These are phyloP conservation scores for Embidobia sp. DNA, from an alignment of 2,888 invertebrate species.

Conservation along the genomic window DNA sequence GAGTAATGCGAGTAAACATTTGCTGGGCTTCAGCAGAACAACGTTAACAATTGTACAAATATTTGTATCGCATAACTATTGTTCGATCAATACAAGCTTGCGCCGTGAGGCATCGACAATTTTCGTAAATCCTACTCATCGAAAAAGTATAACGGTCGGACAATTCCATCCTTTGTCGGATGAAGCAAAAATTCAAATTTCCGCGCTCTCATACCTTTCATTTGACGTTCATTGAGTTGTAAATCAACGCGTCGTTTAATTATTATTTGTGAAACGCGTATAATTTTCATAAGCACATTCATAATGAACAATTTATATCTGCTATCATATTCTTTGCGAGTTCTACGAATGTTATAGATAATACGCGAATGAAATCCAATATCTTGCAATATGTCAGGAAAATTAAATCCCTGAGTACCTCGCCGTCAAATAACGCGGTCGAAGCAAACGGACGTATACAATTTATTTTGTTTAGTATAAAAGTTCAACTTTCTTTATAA, in stretches of 20 bases:
- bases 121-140: too few species aligned
- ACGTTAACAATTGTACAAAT: conserved; percentile 49
- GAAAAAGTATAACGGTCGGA: too few species aligned
- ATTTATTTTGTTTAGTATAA: too few species aligned
- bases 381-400: conserved; percentile 41
- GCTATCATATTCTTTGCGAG: conserved; percentile 36
- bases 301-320: conserved; percentile 34
- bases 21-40: conserved; percentile 10
- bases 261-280: conserved; percentile 23
- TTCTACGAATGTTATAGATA: conserved; percentile 57
- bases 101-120: too few species aligned
- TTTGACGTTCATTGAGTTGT: conserved; percentile 33
- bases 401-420: conserved; percentile 27
- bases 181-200: neutral
- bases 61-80: too few species aligned
- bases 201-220: too few species aligned
- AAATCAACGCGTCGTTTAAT: conserved; percentile 19
- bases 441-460: too few species aligned
- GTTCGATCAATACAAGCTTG: too few species aligned
- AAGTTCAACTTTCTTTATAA: too few species aligned
- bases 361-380: conserved; percentile 52
- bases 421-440: neutral
- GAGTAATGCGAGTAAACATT: conserved; percentile 40
- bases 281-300: conserved; percentile 36
- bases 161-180: neutral